phyloP scores from a whole-genome alignment of 2,888 invertebrate genomes.

The Thalpophila matura region DNA sequence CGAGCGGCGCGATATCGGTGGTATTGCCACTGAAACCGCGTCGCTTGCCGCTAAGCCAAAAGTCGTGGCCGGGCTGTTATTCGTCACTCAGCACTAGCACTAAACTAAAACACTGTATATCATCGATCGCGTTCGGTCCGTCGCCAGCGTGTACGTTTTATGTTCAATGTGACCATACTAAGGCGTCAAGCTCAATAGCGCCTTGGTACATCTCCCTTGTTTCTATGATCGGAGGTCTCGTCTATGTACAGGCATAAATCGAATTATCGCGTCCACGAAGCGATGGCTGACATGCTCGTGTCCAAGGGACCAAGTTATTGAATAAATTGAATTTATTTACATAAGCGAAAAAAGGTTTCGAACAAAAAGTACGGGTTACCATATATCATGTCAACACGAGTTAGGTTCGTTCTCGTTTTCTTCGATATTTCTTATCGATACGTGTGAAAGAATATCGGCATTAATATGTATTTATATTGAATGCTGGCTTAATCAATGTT shows the following conservation, averaged over 20 bases:
- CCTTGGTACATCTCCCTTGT: too few species aligned
- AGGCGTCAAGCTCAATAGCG: too few species aligned
- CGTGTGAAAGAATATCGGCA: constrained; percentile 16
- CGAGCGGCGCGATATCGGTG: too few species aligned
- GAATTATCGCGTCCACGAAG: constrained; percentile 75
- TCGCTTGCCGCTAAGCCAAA: too few species aligned
- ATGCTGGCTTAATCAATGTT: constrained; percentile 25
- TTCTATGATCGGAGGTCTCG: too few species aligned
- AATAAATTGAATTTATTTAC: constrained; percentile 84
- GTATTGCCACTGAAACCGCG: too few species aligned
- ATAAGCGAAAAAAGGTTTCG: constrained; percentile 66
- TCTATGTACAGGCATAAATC: constrained; percentile 71
- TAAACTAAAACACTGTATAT: too few species aligned
- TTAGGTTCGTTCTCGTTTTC: constrained; percentile 46
- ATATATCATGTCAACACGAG: constrained; percentile 59
- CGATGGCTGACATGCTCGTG: constrained; percentile 72
- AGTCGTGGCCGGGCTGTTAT: too few species aligned
- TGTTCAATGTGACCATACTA: too few species aligned
- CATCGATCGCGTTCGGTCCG: too few species aligned
- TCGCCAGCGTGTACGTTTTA: too few species aligned
- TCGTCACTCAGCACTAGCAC: too few species aligned
- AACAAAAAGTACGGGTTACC: constrained; percentile 60
- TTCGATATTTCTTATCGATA: constrained; percentile 49
- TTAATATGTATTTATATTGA: constrained; percentile 45
- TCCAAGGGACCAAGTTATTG: constrained; percentile 77